A percentile compares a stretch with the other conserved stretches of the same genome.
Evolutionary conservation across 2,888 invertebrate species (phyloP).

Genomic region (Andrena bicolor): DNA sequence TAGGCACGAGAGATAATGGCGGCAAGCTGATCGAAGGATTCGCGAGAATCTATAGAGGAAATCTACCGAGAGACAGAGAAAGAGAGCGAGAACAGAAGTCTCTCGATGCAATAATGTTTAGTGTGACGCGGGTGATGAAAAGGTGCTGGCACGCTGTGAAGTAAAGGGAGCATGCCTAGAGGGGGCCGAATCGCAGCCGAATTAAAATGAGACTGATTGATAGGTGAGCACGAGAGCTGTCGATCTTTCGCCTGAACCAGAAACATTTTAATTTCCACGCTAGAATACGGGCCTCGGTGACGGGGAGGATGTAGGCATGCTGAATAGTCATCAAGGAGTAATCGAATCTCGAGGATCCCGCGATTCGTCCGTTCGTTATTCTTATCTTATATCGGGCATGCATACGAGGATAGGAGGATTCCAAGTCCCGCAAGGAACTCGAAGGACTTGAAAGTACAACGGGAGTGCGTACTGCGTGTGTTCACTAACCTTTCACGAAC

Average conservation of each 20-base stretch:
- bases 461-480: slow-evolving; percentile 84
- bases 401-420: slow-evolving; percentile 16
- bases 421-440: slow-evolving; percentile 6
- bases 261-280: slow-evolving; percentile 84
- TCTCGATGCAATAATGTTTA: slow-evolving; percentile 53
- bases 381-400: slow-evolving; percentile 29
- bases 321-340: slow-evolving; percentile 9
- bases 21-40: neutral
- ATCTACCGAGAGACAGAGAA: neutral
- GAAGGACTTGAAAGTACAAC: slow-evolving; percentile 69
- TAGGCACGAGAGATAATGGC: neutral
- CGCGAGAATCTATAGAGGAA: neutral
- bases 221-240: slow-evolving; percentile 69
- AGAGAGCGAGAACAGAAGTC: slow-evolving; percentile 13
- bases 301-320: slow-evolving; percentile 49
- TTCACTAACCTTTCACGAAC: slow-evolving; percentile 96
- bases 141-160: slow-evolving; percentile 43
- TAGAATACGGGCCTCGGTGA: slow-evolving; percentile 85
- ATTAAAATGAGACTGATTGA: slow-evolving; percentile 79
- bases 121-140: slow-evolving; percentile 40
- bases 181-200: slow-evolving; percentile 62
- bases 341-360: neutral
- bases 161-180: slow-evolving; percentile 64
- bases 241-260: slow-evolving; percentile 72
- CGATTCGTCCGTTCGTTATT: neutral